Conservation (phyloP, 1,140 invertebrate species). For the Radopholus similis region DNA sequence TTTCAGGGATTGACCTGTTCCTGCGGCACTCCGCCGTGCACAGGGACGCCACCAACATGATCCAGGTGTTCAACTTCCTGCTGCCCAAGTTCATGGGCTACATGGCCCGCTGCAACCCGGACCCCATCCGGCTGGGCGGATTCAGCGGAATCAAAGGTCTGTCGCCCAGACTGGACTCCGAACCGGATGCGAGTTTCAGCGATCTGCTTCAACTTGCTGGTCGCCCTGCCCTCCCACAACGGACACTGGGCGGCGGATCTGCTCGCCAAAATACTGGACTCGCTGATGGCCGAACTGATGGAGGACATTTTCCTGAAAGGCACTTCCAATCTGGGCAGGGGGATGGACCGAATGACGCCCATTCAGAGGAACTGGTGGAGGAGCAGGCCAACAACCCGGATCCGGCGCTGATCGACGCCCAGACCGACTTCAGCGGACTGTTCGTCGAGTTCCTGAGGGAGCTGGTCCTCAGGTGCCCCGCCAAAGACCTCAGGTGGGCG, state of each 20-base stretch:
- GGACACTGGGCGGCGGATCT: slow-evolving; percentile 3
- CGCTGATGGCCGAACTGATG: slow-evolving; percentile 4
- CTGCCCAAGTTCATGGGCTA: background rate
- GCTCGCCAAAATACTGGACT: slow-evolving; percentile 4
- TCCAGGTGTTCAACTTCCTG: slow-evolving; percentile 6
- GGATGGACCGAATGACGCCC: background rate
- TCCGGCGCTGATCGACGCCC: background rate
- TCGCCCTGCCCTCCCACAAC: background rate
- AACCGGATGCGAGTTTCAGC: too few relatives aligned
- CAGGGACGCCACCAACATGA: background rate
- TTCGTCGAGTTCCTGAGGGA: background rate
- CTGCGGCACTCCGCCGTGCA: slow-evolving; percentile 2
- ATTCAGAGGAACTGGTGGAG: background rate
- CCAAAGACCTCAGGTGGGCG: background rate
- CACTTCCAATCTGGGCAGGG: background rate
- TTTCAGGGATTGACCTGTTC: background rate
- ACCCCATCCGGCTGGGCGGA: background rate
- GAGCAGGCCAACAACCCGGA: background rate
- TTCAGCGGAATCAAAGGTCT: slow-evolving; percentile 17
- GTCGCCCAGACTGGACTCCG: too few relatives aligned
- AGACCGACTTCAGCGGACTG: background rate
- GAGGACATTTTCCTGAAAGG: background rate
- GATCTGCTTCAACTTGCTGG: background rate
- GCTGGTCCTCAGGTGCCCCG: too few relatives aligned
- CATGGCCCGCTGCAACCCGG: slow-evolving; percentile 2